A percentile compares a stretch with the other conserved stretches of the same genome.
Evolutionary conservation across 2,797 vertebrate genomes (phyloP).

Genomic region (Sparidentex hasta): DNA sequence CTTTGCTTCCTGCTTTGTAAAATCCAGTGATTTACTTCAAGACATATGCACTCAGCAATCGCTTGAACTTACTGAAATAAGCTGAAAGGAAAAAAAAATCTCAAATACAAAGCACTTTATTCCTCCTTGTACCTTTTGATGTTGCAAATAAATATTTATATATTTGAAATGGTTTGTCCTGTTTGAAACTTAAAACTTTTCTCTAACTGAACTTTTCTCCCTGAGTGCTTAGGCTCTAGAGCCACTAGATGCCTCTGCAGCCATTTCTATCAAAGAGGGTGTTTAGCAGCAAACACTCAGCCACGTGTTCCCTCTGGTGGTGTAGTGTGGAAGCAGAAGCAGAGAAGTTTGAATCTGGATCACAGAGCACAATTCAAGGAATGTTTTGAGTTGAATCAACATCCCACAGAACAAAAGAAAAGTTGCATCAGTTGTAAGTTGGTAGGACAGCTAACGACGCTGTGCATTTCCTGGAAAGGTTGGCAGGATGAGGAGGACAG

Average conservation of each 20-base stretch:
- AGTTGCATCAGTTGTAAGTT: not conserved
- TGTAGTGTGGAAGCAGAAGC: not conserved
- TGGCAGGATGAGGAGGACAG: not conserved
- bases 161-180: slow-evolving; percentile 36
- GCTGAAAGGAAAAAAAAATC: slow-evolving; percentile 17
- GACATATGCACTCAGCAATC: slow-evolving; percentile 39
- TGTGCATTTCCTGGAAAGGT: not conserved
- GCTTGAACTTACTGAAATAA: slow-evolving; percentile 32
- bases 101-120: slow-evolving; percentile 79
- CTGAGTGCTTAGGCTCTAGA: not conserved
- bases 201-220: too few species aligned
- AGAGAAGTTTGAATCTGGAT: not conserved
- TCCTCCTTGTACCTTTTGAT: slow-evolving; percentile 70
- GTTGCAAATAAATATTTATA: slow-evolving; percentile 82
- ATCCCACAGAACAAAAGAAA: not conserved
- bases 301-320: slow-evolving; percentile 2
- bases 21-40: slow-evolving; percentile 27
- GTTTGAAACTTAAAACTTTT: slow-evolving; percentile 5
- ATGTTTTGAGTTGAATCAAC: not conserved
- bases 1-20: slow-evolving; percentile 65
- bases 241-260: slow-evolving; percentile 75
- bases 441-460: not conserved
- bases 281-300: not conserved
- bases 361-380: not conserved
- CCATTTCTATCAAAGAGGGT: slow-evolving; percentile 1